Base-by-base conservation (phyloP, 2,888 invertebrate species). In the Dolomedes plantarius region DNA sequence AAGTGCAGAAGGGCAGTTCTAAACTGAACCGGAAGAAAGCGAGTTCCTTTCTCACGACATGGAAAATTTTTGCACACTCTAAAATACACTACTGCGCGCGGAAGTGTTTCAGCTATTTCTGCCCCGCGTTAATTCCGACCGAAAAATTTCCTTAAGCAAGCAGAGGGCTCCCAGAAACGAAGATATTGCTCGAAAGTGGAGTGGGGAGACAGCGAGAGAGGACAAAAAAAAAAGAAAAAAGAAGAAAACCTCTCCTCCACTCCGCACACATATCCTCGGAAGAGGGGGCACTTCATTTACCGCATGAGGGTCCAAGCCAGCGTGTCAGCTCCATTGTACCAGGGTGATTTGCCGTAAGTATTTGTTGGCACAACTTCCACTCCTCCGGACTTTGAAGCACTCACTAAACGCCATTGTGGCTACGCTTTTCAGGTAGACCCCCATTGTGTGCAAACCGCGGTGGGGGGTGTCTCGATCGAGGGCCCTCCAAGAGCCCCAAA, bases 291-390 rank as follows among this genome's bases (percentile, higher is more conserved):
- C 67, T 67, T 67, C 67, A 85, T 77, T 85, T 77, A 69, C 67
- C 77, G 67, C 73, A 64, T 67, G 32, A 69, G 67, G 72, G 77
- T 73, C 71, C 39, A 68, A 36, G 71, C 71, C 76, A 76, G 82
- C 76, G 65, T 82, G 83, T 85, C 83, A 77, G 72, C 77, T 73
- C 77, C 68, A 85, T 85, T 85, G 83, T 85, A 72, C 73, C 73
- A 65, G 29, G 73, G 82, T 83, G 82, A 83, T 83, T 83, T 76
- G 83, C 83, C 67, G 9, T 73, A 78, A 85, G 83, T 85, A 85
- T 85, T 85, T 85, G 83, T 85, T 85, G 83, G 83, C 83, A 72
- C 83, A 85, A 85, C 83, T 85, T 85, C 83, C 77, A 32, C 72
- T 67, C 32, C 77, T 85, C 64, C 68, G 78, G 77, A 73, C 72